Evolutionary conservation across 2,888 invertebrate genomes (phyloP).

Genomic region (Odontothrips loti): DNA sequence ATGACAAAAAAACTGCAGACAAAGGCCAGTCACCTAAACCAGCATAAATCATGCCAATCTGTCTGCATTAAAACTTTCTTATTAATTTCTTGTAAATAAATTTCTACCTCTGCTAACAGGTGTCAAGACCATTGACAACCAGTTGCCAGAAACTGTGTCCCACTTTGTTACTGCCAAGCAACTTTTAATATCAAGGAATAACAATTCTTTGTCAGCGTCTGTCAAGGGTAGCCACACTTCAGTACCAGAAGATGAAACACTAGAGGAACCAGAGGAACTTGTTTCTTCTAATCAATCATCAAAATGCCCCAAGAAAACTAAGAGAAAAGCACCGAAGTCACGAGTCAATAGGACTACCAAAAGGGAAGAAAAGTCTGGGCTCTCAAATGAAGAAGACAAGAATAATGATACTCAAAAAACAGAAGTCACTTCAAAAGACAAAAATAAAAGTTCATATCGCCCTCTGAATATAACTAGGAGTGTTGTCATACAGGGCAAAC

Average conservation of each 20-base stretch:
- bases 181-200: too few species aligned
- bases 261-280: not conserved
- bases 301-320: not conserved
- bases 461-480: not conserved
- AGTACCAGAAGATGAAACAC: not conserved
- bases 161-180: too few species aligned
- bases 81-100: not conserved
- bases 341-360: not conserved
- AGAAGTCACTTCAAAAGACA: not conserved
- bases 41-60: not conserved
- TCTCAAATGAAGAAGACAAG: not conserved
- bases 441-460: not conserved
- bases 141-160: not conserved
- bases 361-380: not conserved
- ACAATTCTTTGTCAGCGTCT: too few species aligned
- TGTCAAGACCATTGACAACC: not conserved
- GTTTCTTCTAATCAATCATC: not conserved
- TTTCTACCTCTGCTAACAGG: not conserved
- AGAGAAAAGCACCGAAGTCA: not conserved
- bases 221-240: too few species aligned
- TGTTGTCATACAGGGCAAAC: not conserved
- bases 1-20: not conserved
- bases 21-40: not conserved
- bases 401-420: not conserved
- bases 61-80: not conserved